A percentile compares a stretch with the other conserved stretches of the same genome.
Conservation (phyloP, 1,140 invertebrate species). For the Portunus trituberculatus region DNA sequence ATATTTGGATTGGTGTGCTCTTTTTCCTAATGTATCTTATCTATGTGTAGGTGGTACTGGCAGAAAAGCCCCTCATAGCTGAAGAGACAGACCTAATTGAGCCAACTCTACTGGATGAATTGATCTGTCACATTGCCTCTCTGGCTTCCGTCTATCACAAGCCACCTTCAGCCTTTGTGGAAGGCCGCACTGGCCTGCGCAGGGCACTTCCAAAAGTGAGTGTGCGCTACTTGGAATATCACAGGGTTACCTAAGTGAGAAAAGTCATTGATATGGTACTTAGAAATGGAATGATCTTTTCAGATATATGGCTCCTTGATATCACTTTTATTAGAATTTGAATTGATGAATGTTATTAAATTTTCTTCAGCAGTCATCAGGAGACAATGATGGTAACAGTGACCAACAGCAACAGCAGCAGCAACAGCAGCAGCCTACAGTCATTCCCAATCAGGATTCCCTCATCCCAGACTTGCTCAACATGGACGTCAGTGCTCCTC, state of each 20-base stretch:
- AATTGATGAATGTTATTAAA: not conserved
- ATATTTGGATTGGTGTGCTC: no score
- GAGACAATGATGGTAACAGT: conserved; percentile 73
- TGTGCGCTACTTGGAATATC: not conserved
- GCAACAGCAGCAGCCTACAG: conserved; percentile 81
- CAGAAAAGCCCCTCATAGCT: conserved; percentile 99
- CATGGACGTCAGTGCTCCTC: conserved; percentile 91
- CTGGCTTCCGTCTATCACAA: conserved; percentile 99
- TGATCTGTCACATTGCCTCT: conserved; percentile 99
- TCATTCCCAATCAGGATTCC: conserved; percentile 95
- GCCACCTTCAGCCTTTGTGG: conserved; percentile 98
- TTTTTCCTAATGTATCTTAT: no score
- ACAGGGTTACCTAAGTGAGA: no score
- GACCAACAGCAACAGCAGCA: conserved; percentile 77
- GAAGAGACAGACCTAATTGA: conserved; percentile 99
- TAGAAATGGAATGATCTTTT: no score
- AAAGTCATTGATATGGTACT: no score
- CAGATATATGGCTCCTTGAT: no score
- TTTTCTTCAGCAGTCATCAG: conserved; percentile 53
- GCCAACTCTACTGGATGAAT: conserved; percentile 97
- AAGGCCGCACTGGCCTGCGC: conserved; percentile 84
- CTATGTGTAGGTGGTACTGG: conserved; percentile 90
- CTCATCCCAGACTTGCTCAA: conserved; percentile 97
- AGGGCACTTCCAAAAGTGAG: conserved; percentile 77
- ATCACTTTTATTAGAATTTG: not conserved